Evolutionary conservation across 2,888 invertebrate genomes (phyloP), one percentile per base, ranked within the genome.

Genomic region (Melipona bicolor): DNA sequence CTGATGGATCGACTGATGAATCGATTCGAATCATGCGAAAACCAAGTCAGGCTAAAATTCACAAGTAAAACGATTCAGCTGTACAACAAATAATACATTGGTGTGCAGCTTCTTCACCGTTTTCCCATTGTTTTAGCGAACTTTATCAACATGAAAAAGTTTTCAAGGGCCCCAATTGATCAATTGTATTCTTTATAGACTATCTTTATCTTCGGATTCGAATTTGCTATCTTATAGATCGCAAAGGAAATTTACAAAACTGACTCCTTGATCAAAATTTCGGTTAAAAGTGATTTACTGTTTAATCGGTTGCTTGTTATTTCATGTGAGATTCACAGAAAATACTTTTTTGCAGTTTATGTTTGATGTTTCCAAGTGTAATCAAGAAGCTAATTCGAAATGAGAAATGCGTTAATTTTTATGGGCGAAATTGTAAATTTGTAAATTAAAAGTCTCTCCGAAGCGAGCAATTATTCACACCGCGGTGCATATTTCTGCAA

Each of bases 141-240:
- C 36, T 67, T 32, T 69, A 79, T 77, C 65, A 27, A 17, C 27
- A 61, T 43, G 69, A 54, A 62, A 76, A 72, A 70, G 61, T 74
- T 80, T 50, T 21, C 75, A 62, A 69, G n/a, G 83, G 87, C 81
- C 75, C 17, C 62, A 52, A 36, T 81, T 81, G 64, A 81, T 83
- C 83, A 52, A 76, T 61, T 62, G 59, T 36, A 68, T 71, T 75
- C 6, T 70, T 52, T 15, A 56, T 17, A 3, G 62, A 67, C 21
- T 17, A 43, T 43, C 43, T 5, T n/a, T n/a, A 32, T 24, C 19
- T n/a, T 50, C 24, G 27, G 17, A 70, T 71, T 65, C 19, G 65
- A 6, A 43, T n/a, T 19, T 43, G 50, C 21, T 50, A n/a, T 71
- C 62, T 56, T 50, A 32, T 27, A 21, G 50, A 78, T 77, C 62